Evolutionary conservation across 2,797 vertebrate genomes (phyloP).

Genomic region (Gymnopithys bicolor): DNA sequence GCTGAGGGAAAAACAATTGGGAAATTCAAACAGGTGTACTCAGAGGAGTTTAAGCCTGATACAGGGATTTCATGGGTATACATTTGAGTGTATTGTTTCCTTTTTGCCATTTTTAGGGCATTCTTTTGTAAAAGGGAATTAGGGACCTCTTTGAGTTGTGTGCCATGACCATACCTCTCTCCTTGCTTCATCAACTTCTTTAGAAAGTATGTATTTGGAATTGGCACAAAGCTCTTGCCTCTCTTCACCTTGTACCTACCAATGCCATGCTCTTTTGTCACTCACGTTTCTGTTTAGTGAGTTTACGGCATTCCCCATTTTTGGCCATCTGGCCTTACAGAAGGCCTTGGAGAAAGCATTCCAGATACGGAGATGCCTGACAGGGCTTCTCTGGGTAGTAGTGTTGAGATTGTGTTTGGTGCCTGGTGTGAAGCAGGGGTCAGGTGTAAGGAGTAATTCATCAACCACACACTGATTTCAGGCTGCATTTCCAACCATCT

Average conservation of each 20-base stretch:
- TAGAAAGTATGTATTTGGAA: background rate
- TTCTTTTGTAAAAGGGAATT: background rate
- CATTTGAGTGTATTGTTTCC: background rate
- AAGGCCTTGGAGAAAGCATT: constrained; percentile 68
- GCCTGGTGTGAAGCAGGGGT: constrained; percentile 75
- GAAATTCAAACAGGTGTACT: background rate
- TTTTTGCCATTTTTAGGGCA: background rate
- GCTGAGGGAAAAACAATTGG: background rate
- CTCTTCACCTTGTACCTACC: constrained; percentile 12
- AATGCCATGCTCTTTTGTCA: background rate
- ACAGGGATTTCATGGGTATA: background rate
- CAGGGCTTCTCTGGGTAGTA: constrained; percentile 60
- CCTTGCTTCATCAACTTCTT: background rate
- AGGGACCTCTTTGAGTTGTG: background rate
- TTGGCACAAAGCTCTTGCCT: background rate
- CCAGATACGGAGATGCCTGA: constrained; percentile 55
- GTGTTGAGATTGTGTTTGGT: constrained; percentile 67
- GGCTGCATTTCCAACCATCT: constrained; percentile 75
- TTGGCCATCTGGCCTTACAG: constrained; percentile 69
- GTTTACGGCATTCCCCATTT: constrained; percentile 51
- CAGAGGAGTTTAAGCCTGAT: background rate
- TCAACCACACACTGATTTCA: constrained; percentile 75
- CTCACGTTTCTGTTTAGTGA: constrained; percentile 3
- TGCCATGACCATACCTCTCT: background rate
- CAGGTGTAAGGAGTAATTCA: constrained; percentile 77